Base-by-base conservation (phyloP, 2,888 invertebrate species). In the Oligia fasciuncula region DNA sequence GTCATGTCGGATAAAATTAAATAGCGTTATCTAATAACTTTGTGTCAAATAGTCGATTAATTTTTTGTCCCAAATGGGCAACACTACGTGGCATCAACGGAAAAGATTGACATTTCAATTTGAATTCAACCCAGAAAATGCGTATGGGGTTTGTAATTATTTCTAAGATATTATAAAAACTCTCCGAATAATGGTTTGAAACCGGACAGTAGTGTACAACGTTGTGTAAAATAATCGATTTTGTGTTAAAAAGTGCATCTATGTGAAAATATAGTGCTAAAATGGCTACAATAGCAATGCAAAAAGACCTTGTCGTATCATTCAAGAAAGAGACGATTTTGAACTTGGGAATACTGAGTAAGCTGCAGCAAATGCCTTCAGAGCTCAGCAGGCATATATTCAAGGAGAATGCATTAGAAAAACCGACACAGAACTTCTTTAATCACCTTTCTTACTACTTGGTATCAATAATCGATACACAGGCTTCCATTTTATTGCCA, bases 361-460 rank as follows among this genome's bases (percentile, higher is more conserved):
- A 94, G 83, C 74, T 95, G 11, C 92, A 94, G 35, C 91, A 93
- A 4, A 93, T 95, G 92, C 85, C 94, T n/a, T 46, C 85, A 4
- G 95, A 95, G 49, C 86, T 96, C 73, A 88, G 90, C 40, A 90
- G 91, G 63, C 91, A 92, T 76, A 85, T 96, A 68, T 93, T 94
- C 68, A 94, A 93, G 73, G 95, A 95, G 63, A 95, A 95, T 87
- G 93, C 93, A 17, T 83, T 97, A n/a, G 96, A 97, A 62, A 97
- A 96, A 89, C 96, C 94, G 0, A 96, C 96, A 49, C 96, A 97
- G 85, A 93, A 91, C 76, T 84, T 95, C 23, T 97, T 97, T 78
- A 94, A 95, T 85, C 92, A 97, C 73, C 87, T 97, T 3, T 92
- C 96, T 0, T 90, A 95, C 86, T 97, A 97, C 87, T 93, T 97